These are phyloP conservation scores for Actinia tenebrosa DNA, from an alignment of 64 coral and sea anemone species.

Conservation along the genomic window DNA sequence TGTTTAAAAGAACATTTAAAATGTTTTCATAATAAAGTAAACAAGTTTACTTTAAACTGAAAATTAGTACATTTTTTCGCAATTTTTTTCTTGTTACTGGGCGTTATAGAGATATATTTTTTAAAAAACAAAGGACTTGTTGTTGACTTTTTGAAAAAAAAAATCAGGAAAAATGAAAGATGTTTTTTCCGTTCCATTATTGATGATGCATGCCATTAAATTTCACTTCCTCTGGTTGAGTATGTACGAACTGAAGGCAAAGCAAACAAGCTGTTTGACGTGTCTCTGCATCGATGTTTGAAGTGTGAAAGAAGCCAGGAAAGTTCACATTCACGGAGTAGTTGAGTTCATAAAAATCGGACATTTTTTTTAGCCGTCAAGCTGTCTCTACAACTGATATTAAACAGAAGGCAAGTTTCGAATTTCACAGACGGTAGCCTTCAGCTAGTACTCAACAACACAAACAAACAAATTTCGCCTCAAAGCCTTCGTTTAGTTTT, in stretches of 20 bases:
- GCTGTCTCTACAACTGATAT: not conserved
- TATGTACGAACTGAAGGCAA: not conserved
- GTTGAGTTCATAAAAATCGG: not conserved
- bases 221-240: not conserved
- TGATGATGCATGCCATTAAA: not conserved
- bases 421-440: conserved; percentile 4
- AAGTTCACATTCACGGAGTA: not conserved
- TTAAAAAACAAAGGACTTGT: not conserved
- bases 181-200: not conserved
- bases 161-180: not conserved
- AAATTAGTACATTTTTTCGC: not conserved
- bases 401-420: not conserved
- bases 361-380: not conserved
- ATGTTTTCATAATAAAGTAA: not conserved
- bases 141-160: not conserved
- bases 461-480: not conserved
- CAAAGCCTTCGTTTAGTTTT: not conserved
- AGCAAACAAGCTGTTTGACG: not conserved
- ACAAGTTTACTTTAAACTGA: not conserved
- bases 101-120: not conserved
- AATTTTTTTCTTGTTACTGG: not conserved
- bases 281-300: not conserved
- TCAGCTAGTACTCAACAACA: not conserved
- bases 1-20: not conserved
- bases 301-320: not conserved